Evolutionary conservation across 2,888 invertebrate species (phyloP).

Genomic region (Amphipoea lucens): DNA sequence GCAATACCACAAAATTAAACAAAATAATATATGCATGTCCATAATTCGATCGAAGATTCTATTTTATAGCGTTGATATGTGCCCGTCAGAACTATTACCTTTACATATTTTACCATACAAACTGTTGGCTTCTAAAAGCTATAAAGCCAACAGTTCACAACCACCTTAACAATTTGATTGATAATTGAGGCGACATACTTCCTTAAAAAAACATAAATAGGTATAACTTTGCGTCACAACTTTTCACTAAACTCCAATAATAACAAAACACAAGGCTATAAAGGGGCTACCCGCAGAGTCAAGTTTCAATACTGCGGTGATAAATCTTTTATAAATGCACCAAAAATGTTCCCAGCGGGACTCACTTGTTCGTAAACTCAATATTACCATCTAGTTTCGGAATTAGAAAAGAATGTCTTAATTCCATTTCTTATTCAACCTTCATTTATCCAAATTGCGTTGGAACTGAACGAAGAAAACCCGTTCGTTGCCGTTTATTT

Average conservation of each 20-base stretch:
- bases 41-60: background rate
- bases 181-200: constrained; percentile 35
- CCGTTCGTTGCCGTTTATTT: constrained; percentile 65
- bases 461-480: constrained; percentile 57
- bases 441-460: constrained; percentile 63
- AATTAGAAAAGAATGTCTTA: constrained; percentile 74
- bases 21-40: background rate
- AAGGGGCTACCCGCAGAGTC: constrained; percentile 71
- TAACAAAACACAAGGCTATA: constrained; percentile 70
- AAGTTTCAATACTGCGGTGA: constrained; percentile 73
- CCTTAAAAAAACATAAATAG: constrained; percentile 28
- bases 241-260: constrained; percentile 64
- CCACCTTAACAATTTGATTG: constrained; percentile 28
- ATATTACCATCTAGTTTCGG: constrained; percentile 72
- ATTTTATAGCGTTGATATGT: background rate
- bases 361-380: constrained; percentile 70
- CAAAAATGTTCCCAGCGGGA: constrained; percentile 75
- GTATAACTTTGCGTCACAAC: constrained; percentile 39
- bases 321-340: constrained; percentile 76
- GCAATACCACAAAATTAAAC: background rate
- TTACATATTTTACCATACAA: constrained; percentile 18
- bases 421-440: constrained; percentile 70
- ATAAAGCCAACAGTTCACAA: background rate
- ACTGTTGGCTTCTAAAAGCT: background rate
- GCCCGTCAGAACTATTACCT: background rate